Evolutionary conservation across 1,140 invertebrate genomes (phyloP).

Genomic region (Theocolax elegans): DNA sequence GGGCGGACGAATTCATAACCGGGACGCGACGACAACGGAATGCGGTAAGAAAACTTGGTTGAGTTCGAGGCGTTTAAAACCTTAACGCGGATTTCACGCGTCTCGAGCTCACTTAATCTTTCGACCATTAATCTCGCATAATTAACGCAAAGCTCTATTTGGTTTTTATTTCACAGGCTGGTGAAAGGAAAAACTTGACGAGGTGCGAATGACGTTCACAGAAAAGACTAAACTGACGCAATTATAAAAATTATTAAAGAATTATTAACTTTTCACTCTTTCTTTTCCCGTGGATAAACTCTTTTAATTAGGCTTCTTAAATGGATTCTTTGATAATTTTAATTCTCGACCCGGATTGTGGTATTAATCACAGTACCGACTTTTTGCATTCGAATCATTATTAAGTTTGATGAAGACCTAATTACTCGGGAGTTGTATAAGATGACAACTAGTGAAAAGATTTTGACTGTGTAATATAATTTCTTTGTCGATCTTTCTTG

Average conservation of each 20-base stretch:
- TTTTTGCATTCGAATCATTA: not conserved
- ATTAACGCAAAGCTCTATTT: slow-evolving; percentile 25
- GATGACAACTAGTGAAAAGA: too few species aligned
- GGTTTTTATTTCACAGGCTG: slow-evolving; percentile 24
- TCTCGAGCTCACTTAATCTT: slow-evolving; percentile 20
- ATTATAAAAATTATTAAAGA: slow-evolving; percentile 36
- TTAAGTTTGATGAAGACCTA: not conserved
- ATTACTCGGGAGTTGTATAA: not conserved
- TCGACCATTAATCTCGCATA: slow-evolving; percentile 34
- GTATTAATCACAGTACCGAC: not conserved
- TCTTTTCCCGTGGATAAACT: not conserved
- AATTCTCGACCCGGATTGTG: not conserved
- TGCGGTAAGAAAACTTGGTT: too few species aligned
- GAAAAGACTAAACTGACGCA: not conserved
- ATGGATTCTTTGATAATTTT: not conserved
- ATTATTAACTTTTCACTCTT: slow-evolving; percentile 24
- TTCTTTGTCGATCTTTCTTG: too few species aligned
- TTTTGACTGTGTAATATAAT: too few species aligned
- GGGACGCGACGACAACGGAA: not conserved
- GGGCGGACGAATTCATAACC: slow-evolving; percentile 29
- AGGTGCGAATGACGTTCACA: not conserved
- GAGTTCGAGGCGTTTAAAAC: too few species aligned
- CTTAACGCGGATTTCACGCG: slow-evolving; percentile 8
- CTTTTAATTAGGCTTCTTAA: slow-evolving; percentile 12
- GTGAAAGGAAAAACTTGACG: not conserved